A percentile compares a stretch with the other conserved stretches of the same genome.
Conservation (phyloP, 92 coral and sea anemone species). For the Zoanthus solanderi region DNA sequence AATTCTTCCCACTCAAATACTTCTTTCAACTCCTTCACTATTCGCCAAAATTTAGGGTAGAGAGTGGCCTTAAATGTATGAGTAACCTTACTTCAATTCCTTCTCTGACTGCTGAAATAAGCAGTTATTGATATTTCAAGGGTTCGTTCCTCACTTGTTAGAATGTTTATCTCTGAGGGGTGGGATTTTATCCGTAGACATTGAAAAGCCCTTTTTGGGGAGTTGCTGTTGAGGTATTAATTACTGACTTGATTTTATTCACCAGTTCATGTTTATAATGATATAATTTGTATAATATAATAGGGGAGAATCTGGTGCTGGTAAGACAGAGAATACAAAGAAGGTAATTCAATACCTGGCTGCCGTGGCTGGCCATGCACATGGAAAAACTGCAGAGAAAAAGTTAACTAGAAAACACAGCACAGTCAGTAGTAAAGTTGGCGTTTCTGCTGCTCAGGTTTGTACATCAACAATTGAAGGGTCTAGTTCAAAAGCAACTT, state of each 20-base stretch:
- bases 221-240: not conserved
- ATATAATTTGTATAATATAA: not conserved
- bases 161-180: no score
- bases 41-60: no score
- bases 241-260: no score
- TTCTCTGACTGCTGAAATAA: no score
- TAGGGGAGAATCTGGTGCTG: conserved; percentile 99
- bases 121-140: no score
- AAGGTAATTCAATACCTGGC: conserved; percentile 99
- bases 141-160: no score
- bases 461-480: not conserved
- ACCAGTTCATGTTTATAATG: not conserved
- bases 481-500: no score
- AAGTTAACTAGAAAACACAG: conserved; percentile 40
- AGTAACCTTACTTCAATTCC: no score
- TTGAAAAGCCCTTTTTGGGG: not conserved
- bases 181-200: no score
- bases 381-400: conserved; percentile 75
- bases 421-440: conserved; percentile 78
- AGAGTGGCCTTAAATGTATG: no score
- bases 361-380: conserved; percentile 95
- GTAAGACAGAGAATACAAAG: conserved; percentile 98
- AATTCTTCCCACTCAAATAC: no score
- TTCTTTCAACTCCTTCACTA: no score
- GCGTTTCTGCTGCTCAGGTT: conserved; percentile 75